Evolutionary conservation across 2,888 invertebrate genomes (phyloP).

Genomic region (Chymomyza amoena): DNA sequence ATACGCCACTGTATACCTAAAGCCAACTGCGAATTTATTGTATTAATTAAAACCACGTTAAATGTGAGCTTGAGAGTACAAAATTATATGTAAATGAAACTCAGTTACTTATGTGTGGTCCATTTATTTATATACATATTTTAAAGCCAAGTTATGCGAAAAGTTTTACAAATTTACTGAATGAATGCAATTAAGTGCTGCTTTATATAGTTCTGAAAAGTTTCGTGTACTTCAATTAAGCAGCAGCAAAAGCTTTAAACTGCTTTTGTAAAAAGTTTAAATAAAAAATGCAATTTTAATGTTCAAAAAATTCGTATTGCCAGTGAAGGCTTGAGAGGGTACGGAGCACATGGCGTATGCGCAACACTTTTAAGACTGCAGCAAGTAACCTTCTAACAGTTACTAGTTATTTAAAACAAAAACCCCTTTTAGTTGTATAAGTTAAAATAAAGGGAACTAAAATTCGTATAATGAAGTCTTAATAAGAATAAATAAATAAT

Average conservation of each 20-base stretch:
- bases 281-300: neutral
- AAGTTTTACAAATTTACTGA: constrained; percentile 11
- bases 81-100: constrained; percentile 21
- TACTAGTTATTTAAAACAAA: too few relatives aligned
- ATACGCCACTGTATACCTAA: neutral
- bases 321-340: too few relatives aligned
- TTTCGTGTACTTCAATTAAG: neutral
- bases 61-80: constrained; percentile 1
- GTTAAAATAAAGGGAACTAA: too few relatives aligned
- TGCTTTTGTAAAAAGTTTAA: neutral
- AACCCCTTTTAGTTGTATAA: too few relatives aligned
- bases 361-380: too few relatives aligned
- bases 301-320: neutral
- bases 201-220: neutral
- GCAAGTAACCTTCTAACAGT: too few relatives aligned
- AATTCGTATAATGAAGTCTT: too few relatives aligned
- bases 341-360: too few relatives aligned
- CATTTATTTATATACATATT: neutral
- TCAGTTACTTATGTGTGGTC: constrained; percentile 5
- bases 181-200: constrained; percentile 14
- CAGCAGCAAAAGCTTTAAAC: neutral
- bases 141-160: constrained; percentile 6
- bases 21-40: neutral
- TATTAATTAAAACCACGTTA: constrained; percentile 37
- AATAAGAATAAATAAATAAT: too few relatives aligned